Evolutionary conservation across 2,888 invertebrate species (phyloP).

Genomic region (Tenthredo livida): DNA sequence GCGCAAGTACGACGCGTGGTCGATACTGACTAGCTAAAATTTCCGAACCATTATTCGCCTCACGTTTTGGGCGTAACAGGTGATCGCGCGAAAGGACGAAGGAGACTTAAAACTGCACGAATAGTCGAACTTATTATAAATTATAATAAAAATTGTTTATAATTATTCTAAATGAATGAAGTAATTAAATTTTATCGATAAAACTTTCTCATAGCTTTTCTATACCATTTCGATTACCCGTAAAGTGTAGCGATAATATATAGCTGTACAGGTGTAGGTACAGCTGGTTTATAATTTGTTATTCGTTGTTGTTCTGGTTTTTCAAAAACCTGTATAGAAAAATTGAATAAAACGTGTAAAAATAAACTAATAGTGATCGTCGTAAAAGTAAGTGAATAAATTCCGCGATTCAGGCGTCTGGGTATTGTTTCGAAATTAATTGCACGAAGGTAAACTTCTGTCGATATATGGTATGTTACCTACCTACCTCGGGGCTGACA

Average conservation of each 20-base stretch:
- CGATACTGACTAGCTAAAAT: not conserved
- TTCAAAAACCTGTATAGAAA: not conserved
- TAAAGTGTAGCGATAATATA: not conserved
- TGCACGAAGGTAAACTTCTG: not conserved
- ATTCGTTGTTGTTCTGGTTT: not conserved
- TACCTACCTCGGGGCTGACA: not conserved
- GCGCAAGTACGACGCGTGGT: not conserved
- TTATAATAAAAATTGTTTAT: not conserved
- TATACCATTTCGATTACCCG: not conserved
- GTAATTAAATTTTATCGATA: not conserved
- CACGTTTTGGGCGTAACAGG: conserved; percentile 47
- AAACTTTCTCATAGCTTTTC: not conserved
- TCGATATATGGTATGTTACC: not conserved
- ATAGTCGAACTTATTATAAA: not conserved
- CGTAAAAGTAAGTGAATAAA: not conserved
- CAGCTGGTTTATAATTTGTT: not conserved
- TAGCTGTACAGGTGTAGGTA: not conserved
- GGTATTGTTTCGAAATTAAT: not conserved
- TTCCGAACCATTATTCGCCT: not conserved
- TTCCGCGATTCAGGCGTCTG: not conserved
- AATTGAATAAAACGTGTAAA: not conserved
- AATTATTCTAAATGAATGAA: not conserved
- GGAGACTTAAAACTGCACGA: not conserved
- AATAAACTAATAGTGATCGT: not conserved
- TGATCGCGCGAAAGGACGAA: conserved; percentile 27